Base-by-base conservation (phyloP, 2,888 invertebrate genomes). In the Macaria liturata region DNA sequence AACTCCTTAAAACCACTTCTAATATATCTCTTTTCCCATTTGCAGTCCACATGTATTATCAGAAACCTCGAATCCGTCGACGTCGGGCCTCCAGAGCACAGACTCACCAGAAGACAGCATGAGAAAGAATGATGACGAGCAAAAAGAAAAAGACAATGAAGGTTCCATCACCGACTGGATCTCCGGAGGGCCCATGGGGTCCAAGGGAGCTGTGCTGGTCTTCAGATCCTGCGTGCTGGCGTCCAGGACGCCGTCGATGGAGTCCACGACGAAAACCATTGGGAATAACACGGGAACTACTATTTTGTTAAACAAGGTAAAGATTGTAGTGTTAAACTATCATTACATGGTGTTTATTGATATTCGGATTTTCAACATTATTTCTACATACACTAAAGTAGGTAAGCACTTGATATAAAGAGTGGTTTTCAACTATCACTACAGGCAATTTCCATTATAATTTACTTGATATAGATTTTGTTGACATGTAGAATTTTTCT, bases 181-280 rank as follows among this genome's bases (percentile, higher is more conserved):
- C 54, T 91, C 93, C 39, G 94, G 94, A 54, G 94, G 94, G 20
- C 90, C 87, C 34, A 70, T 94, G 65, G 95, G 95, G 30, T 93
- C 94, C 2, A 94, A 93, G 57, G 94, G 93, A 54, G 93, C 95
- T 3, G 93, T 95, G 49, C 88, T 95, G 54, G 92, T 95, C 49
- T 95, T 95, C 83, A 90, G 94, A 69, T 95, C 95, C 71, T 93
- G 93, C 65, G 94, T 94, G 46, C 83, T 95, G 63, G 94, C 94
- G 0, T 76, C 82, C 0, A 69, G 82, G 30, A 84, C 87, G 1
- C 86, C 90, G 0, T 88, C 89, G 57, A 83, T 84, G 87, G 93
- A 86, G 68, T 93, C 81, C 1, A 74, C 87, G 60, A 93, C 85
- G 46, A 89, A 85, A 70, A 83, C 83, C 0, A 80, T 78, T 32